Conservation (phyloP, 2,113 vertebrate genomes). For the Pseudopodoces humilis region DNA sequence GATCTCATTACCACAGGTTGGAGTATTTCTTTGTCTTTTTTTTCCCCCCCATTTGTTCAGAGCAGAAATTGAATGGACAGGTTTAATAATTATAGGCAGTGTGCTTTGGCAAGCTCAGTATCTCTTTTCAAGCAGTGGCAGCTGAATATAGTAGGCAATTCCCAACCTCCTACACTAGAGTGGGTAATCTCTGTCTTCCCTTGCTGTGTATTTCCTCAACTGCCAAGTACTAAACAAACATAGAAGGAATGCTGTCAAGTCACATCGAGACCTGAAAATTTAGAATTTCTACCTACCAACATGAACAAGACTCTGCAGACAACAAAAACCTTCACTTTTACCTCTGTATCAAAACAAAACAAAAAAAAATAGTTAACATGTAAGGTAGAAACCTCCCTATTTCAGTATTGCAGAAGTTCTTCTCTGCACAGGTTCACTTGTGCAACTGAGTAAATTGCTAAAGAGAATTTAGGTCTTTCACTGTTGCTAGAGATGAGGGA, state of each 20-base stretch:
- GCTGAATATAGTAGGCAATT: constrained; percentile 27
- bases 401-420: background rate
- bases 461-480: background rate
- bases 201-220: background rate
- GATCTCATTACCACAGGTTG: background rate
- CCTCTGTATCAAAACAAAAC: background rate
- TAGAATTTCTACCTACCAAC: background rate
- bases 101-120: background rate
- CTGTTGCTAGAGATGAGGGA: background rate
- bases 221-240: background rate
- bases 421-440: background rate
- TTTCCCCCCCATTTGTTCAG: background rate
- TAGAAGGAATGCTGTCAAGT: background rate
- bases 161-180: background rate
- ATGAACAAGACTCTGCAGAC: background rate
- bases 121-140: background rate
- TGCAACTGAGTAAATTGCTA: background rate
- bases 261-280: background rate
- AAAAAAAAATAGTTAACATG: background rate
- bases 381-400: background rate
- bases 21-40: background rate
- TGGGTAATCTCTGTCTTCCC: background rate
- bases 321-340: background rate
- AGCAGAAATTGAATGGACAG: constrained; percentile 15
- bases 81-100: background rate